These are phyloP conservation scores for Caenorhabditis sp. DNA, from an alignment of 2,888 invertebrate species.

Conservation along the genomic window DNA sequence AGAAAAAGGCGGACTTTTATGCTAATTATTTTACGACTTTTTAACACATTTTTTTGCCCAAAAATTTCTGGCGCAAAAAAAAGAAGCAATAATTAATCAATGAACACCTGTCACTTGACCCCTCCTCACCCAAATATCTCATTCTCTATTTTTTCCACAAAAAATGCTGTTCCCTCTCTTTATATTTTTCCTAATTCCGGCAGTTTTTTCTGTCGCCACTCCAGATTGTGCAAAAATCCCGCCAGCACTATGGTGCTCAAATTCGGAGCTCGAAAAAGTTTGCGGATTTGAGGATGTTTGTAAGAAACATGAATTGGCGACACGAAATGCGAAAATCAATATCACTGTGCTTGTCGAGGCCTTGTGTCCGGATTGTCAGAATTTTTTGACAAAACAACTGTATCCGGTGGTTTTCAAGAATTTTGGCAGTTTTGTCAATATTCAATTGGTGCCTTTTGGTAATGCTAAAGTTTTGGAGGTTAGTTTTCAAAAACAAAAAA, in stretches of 20 bases:
- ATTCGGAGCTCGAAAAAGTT: constrained; percentile 41
- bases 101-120: not conserved
- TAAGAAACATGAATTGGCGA: constrained; percentile 36
- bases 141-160: not conserved
- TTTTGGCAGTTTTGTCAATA: constrained; percentile 56
- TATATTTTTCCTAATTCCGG: constrained; percentile 15
- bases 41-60: not conserved
- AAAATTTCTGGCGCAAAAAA: not conserved
- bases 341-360: constrained; percentile 57
- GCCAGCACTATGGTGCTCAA: constrained; percentile 55
- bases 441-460: constrained; percentile 68
- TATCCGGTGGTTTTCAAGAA: constrained; percentile 56
- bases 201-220: constrained; percentile 7
- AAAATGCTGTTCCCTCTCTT: constrained; percentile 15
- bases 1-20: no score
- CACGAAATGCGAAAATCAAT: constrained; percentile 49
- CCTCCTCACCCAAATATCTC: not conserved
- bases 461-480: constrained; percentile 55
- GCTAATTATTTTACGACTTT: not conserved
- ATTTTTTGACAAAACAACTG: constrained; percentile 54
- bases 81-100: not conserved
- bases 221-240: constrained; percentile 51
- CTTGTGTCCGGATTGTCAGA: constrained; percentile 64
- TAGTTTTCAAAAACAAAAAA: not conserved
- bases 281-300: constrained; percentile 37